A percentile compares a stretch with the other conserved stretches of the same genome.
phyloP scores from a whole-genome alignment of 1,140 invertebrate genomes.

The Pachyrhynchus sulphureomaculatus region DNA sequence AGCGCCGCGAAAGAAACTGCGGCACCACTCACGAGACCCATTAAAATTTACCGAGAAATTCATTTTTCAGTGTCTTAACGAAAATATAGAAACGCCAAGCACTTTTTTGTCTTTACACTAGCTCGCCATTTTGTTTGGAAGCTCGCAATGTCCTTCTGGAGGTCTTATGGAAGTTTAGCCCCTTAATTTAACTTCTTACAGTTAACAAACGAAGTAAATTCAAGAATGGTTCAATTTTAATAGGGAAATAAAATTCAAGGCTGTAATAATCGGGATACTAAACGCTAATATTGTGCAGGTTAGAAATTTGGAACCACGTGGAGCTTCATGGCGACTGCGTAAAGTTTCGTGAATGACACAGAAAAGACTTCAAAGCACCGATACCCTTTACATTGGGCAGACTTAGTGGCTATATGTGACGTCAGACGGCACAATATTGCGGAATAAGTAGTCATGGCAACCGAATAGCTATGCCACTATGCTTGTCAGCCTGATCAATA shows the following conservation, averaged over 20 bases:
- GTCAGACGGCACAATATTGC: constrained; percentile 32
- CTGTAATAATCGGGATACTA: background rate
- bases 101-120: constrained; percentile 16
- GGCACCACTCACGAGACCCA: constrained; percentile 17
- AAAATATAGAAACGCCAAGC: background rate
- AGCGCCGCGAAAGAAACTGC: background rate
- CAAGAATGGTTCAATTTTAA: background rate
- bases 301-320: constrained; percentile 22
- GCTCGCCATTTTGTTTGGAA: constrained; percentile 19
- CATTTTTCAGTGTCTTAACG: constrained; percentile 9
- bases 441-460: constrained; percentile 25
- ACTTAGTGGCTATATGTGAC: constrained; percentile 29
- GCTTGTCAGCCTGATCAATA: constrained; percentile 28
- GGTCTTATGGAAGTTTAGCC: background rate
- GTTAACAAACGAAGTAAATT: background rate
- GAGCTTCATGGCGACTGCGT: constrained; percentile 29
- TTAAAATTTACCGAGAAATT: background rate
- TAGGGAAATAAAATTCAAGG: background rate
- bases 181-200: too few species aligned
- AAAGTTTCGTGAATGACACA: constrained; percentile 29
- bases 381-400: constrained; percentile 20
- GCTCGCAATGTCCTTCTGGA: constrained; percentile 8
- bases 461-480: constrained; percentile 24
- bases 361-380: constrained; percentile 17
- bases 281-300: constrained; percentile 14